Evolutionary conservation across 2,797 vertebrate genomes (phyloP), one percentile per base, ranked within the genome.

Genomic region (Clamator glandarius): DNA sequence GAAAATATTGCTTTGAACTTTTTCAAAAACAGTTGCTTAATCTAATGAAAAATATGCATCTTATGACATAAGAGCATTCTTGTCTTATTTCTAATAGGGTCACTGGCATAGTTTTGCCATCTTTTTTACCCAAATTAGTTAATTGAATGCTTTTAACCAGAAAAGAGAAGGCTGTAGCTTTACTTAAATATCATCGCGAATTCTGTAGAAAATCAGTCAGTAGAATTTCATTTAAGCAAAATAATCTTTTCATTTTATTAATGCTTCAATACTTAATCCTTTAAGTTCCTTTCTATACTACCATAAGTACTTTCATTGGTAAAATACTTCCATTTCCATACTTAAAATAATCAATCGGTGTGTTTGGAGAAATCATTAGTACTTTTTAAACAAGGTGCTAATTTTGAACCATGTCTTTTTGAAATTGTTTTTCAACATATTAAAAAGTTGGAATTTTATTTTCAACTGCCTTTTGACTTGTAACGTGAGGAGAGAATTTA

Each of bases 41-140:
- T 73, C 31, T 73, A 6, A 15, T 70, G 82, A 67, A 78, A 68
- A 68, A 21, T 73, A 39, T 61, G 48, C n/a, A 46, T 59, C 5
- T 29, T 84, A 42, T 39, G 0, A 54, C 1, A 0, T 41, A 46
- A n/a, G 3, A 61, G 0, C 12, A 54, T 81, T 39, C 31, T 58
- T 80, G 8, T 87, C 20, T 68, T 57, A 39, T 42, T 84, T 91
- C 26, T 62, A 31, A 15, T 66, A 58, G 11, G 78, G 21, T 63
- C 50, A 78, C 11, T 48, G 39, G 24, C 48, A 70, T 70, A 12
- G 57, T 74, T 95, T 92, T 90, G 35, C 41, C 15, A 48, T 35
- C 15, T 66, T 88, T 88, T 83, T 63, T 58, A 74, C 64, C 13
- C 46, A 35, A 52, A 44, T 28, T 63, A 4, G 1, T 82, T 62